Evolutionary conservation across 2,797 vertebrate species (phyloP), one percentile per base, ranked within the genome.

Genomic region (Parambassis ranga): DNA sequence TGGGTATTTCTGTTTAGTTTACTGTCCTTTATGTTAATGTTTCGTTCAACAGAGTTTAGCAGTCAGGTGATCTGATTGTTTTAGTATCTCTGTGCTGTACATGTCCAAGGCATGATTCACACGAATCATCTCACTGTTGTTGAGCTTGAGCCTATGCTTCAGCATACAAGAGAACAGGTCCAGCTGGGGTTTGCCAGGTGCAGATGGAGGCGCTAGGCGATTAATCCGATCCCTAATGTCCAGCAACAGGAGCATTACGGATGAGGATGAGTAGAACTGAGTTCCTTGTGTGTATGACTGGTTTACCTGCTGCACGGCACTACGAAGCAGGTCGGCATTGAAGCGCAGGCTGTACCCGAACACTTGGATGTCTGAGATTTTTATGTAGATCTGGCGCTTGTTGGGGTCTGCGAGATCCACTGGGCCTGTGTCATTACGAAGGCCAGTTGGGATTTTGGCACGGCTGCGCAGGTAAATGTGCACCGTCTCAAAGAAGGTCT

Each of bases 161-260:
- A 99, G 91, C 97, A 99, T 98, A 96, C 98, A 99, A 43, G 97
- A 98, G 93, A 99, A 99, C 74, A 99, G 92, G 93, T 99, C 97
- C 92, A 98, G 92, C 88, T 97, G 97, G 37, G 97, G 96, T 63
- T 99, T 98, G 43, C 97, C 96, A 0, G 96, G 95, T 1, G 95
- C 96, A 41, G 95, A 95, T 0, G 97, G 98, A 46, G 97, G 97
- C 0, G 98, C 98, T 70, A 99, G 92, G 59, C 97, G 94, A 73
- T 99, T 99, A 79, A 99, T 98, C 89, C 98, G 94, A 92, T 98
- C 98, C 92, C 98, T 92, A 85, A 99, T 98, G 88, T 99, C 98
- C 92, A 99, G 87, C 79, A 99, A 83, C 83, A 99, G 90, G 49
- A 99, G 94, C 98, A 99, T 99, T 81, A 98, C 96, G 0, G 98